Evolutionary conservation across 2,113 vertebrate species (phyloP).

Genomic region (Scomber scombrus): DNA sequence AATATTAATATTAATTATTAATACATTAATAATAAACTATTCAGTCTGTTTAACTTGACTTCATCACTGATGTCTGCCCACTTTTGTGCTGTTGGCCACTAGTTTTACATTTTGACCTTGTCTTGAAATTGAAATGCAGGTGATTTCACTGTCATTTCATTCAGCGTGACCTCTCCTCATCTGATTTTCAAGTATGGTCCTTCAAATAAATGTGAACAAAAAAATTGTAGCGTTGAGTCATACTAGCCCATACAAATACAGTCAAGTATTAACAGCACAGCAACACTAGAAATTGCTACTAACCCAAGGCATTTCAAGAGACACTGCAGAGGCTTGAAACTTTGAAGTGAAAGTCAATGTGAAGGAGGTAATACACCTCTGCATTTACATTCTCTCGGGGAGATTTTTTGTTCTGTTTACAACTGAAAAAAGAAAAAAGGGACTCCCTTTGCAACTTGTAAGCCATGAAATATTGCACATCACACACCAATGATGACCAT

Average conservation of each 20-base stretch:
- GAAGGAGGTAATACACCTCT: constrained; percentile 1
- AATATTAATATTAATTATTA: neutral
- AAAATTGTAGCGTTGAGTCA: constrained; percentile 6
- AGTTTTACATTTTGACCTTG: constrained; percentile 31
- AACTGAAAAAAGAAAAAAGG: constrained; percentile 18
- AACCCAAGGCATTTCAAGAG: constrained; percentile 21
- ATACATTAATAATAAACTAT: neutral
- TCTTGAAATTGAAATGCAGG: constrained; percentile 18
- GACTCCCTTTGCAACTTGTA: neutral
- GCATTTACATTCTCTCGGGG: constrained; percentile 17
- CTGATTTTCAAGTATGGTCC: constrained; percentile 30
- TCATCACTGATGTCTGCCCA: neutral
- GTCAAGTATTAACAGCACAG: constrained; percentile 3
- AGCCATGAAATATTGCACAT: constrained; percentile 32
- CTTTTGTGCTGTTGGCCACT: neutral
- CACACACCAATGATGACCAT: constrained; percentile 37
- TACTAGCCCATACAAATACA: neutral
- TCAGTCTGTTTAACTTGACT: neutral
- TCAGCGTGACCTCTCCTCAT: constrained; percentile 14
- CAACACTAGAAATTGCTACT: constrained; percentile 2
- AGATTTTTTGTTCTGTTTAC: constrained; percentile 22
- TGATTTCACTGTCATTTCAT: neutral
- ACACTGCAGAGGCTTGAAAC: constrained; percentile 40
- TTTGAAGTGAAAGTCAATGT: constrained; percentile 2
- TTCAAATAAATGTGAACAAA: constrained; percentile 30